phyloP scores from a whole-genome alignment of 1,140 invertebrate genomes.

The Hycleus cichorii region DNA sequence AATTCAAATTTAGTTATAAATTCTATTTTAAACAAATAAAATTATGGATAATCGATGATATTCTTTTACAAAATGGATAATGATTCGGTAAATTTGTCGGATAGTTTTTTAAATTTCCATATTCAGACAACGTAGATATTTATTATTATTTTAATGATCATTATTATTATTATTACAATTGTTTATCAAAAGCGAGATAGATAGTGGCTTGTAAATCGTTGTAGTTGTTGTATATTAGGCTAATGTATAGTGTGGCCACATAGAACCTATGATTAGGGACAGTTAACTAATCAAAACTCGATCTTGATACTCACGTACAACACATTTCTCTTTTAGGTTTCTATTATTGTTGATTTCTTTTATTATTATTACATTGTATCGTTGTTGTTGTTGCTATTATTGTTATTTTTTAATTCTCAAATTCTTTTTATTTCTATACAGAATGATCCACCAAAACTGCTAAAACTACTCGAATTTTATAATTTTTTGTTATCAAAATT shows the following conservation, averaged over 20 bases:
- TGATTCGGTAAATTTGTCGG: too few species aligned
- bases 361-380: not conserved
- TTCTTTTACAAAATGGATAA: too few species aligned
- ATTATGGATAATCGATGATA: too few species aligned
- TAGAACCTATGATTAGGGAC: slow-evolving; percentile 16
- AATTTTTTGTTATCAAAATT: too few species aligned
- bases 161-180: too few species aligned
- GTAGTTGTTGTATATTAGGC: slow-evolving; percentile 17
- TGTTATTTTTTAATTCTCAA: not conserved
- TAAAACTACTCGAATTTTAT: too few species aligned
- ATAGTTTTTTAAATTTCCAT: too few species aligned
- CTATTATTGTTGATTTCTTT: not conserved
- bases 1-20: too few species aligned
- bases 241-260: slow-evolving; percentile 23
- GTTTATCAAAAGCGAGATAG: too few species aligned
- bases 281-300: slow-evolving; percentile 16
- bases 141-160: too few species aligned
- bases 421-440: not conserved
- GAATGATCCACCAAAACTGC: not conserved
- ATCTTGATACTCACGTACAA: slow-evolving; percentile 12
- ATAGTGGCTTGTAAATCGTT: slow-evolving; percentile 3
- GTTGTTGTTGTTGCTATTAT: not conserved
- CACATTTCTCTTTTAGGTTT: slow-evolving; percentile 1
- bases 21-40: too few species aligned
- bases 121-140: too few species aligned